phyloP scores from a whole-genome alignment of 2,888 invertebrate species.

The Phragmatobia fuliginosa region DNA sequence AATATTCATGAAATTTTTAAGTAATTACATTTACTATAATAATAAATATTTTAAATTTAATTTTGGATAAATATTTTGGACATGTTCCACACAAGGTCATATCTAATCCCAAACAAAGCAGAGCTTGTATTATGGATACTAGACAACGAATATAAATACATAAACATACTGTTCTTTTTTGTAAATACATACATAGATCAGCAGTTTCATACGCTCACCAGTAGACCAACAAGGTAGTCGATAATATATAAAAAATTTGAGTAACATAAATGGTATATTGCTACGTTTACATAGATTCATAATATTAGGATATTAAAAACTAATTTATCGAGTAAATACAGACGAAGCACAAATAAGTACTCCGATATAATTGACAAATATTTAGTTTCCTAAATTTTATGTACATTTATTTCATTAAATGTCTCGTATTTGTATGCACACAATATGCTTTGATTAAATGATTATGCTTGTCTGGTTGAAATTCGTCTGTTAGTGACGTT shows the following conservation, averaged over 20 bases:
- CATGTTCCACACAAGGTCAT: no score
- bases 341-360: neutral
- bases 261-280: neutral
- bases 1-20: neutral
- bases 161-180: no score
- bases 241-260: neutral
- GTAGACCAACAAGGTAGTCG: no score
- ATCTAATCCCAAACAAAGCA: no score
- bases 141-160: no score
- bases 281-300: neutral
- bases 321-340: neutral
- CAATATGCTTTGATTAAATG: constrained; percentile 20
- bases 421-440: neutral
- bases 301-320: neutral
- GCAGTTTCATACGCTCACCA: no score
- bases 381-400: neutral
- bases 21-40: no score
- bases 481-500: constrained; percentile 79
- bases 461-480: constrained; percentile 60
- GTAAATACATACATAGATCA: no score
- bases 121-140: no score
- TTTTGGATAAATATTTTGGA: no score
- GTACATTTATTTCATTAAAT: neutral
- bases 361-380: neutral
- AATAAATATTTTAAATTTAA: no score